Percentiles rank a stretch among this genome's conserved stretches.
Evolutionary conservation across 2,888 invertebrate species (phyloP).

Genomic region (Brachyptera risi): DNA sequence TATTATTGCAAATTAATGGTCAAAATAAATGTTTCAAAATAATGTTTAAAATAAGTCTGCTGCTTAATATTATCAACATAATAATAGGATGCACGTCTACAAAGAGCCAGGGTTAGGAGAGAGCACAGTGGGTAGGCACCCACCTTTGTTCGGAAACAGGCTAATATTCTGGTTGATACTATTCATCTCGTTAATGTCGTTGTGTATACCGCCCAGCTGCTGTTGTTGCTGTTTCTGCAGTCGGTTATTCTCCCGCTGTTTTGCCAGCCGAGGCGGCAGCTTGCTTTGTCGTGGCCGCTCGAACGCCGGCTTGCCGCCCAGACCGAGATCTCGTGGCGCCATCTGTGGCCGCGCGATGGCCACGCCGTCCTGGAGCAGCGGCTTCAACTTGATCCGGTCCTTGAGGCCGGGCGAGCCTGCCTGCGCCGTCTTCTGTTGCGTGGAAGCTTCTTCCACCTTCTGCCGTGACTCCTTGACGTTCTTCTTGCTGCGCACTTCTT

Average conservation of each 20-base stretch:
- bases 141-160: slow-evolving; percentile 39
- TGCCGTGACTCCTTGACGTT: slow-evolving; percentile 53
- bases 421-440: slow-evolving; percentile 27
- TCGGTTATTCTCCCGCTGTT: slow-evolving; percentile 60
- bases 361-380: slow-evolving; percentile 30
- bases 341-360: slow-evolving; percentile 26
- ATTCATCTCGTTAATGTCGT: slow-evolving; percentile 38
- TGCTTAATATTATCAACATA: no score
- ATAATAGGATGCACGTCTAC: no score
- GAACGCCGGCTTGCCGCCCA: slow-evolving; percentile 30
- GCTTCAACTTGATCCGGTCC: slow-evolving; percentile 23
- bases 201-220: slow-evolving; percentile 27
- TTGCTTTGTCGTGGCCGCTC: slow-evolving; percentile 53
- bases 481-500: slow-evolving; percentile 80
- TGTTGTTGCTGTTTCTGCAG: slow-evolving; percentile 46
- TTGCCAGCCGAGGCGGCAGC: slow-evolving; percentile 73
- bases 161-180: slow-evolving; percentile 37
- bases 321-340: slow-evolving; percentile 21
- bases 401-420: slow-evolving; percentile 12
- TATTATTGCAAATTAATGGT: no score
- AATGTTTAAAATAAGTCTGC: no score
- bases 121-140: no score
- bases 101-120: no score
- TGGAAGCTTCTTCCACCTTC: slow-evolving; percentile 38
- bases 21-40: no score